These are phyloP conservation scores for Drosophila hamatofila DNA, from an alignment of 2,888 invertebrate species.

Conservation along the genomic window DNA sequence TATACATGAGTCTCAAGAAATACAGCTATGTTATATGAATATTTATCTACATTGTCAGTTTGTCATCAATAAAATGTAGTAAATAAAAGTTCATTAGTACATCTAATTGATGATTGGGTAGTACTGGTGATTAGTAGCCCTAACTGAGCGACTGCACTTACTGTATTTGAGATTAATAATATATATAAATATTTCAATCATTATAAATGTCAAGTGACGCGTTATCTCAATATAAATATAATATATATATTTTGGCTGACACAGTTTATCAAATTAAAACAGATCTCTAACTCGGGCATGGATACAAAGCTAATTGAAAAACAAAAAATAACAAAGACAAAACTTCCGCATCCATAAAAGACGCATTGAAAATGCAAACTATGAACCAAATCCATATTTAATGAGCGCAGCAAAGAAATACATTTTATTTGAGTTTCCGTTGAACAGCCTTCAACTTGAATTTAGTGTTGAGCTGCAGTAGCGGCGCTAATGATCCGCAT, in stretches of 20 bases:
- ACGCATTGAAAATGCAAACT: constrained; percentile 65
- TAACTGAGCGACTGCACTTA: neutral
- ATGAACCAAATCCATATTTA: constrained; percentile 72
- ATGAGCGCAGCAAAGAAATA: constrained; percentile 40
- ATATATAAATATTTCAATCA: neutral
- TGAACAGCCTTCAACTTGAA: constrained; percentile 73
- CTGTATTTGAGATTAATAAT: neutral
- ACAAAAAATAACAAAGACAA: constrained; percentile 7
- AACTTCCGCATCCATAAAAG: constrained; percentile 64
- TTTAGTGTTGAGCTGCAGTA: constrained; percentile 43
- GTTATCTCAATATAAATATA: neutral
- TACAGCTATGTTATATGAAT: too few species aligned
- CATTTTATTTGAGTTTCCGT: constrained; percentile 31
- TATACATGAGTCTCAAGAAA: neutral
- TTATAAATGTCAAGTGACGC: constrained; percentile 8
- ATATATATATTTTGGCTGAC: constrained; percentile 32
- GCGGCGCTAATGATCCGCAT: constrained; percentile 35
- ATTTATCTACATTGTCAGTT: neutral
- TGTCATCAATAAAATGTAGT: neutral
- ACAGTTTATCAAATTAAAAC: constrained; percentile 41
- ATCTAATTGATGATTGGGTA: neutral
- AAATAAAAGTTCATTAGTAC: constrained; percentile 1
- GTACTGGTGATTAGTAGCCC: neutral
- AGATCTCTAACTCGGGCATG: constrained; percentile 32
- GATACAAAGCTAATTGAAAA: constrained; percentile 11